Conservation (phyloP, 2,888 invertebrate species). For the Polymixis lichenea region DNA sequence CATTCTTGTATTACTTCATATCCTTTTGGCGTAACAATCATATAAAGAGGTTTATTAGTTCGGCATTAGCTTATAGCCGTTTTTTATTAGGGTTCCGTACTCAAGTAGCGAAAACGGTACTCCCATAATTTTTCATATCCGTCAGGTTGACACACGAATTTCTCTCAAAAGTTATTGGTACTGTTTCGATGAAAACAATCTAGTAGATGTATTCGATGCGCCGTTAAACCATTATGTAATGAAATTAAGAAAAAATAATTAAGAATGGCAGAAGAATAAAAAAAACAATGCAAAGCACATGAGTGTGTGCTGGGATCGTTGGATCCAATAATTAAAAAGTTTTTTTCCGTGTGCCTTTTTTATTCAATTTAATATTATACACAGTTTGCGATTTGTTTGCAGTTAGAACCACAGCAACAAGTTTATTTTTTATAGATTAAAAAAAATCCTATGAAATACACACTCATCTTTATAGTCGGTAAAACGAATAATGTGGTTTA, state of each 20-base stretch:
- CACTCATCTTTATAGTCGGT: not conserved
- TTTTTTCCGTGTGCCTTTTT: not conserved
- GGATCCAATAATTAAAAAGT: not conserved
- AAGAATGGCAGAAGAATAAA: not conserved
- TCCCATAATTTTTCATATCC: not conserved
- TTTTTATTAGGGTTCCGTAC: not conserved
- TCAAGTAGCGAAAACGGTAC: not conserved
- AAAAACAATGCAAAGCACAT: not conserved
- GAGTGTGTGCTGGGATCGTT: not conserved
- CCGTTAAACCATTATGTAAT: not conserved
- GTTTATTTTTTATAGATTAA: not conserved
- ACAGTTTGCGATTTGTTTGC: not conserved
- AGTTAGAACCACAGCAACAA: not conserved
- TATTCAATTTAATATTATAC: not conserved
- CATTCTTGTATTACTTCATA: constrained; percentile 18
- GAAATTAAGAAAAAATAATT: not conserved
- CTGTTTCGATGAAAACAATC: not conserved
- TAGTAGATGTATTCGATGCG: not conserved
- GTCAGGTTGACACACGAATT: not conserved
- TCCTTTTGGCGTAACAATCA: constrained; percentile 16
- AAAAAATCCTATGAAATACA: not conserved
- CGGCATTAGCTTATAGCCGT: not conserved
- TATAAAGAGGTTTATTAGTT: constrained; percentile 28
- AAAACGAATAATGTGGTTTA: not conserved
- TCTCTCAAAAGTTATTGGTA: not conserved